These are phyloP conservation scores for Varanus salvator DNA, from an alignment of 2,113 vertebrate species.

Conservation along the genomic window DNA sequence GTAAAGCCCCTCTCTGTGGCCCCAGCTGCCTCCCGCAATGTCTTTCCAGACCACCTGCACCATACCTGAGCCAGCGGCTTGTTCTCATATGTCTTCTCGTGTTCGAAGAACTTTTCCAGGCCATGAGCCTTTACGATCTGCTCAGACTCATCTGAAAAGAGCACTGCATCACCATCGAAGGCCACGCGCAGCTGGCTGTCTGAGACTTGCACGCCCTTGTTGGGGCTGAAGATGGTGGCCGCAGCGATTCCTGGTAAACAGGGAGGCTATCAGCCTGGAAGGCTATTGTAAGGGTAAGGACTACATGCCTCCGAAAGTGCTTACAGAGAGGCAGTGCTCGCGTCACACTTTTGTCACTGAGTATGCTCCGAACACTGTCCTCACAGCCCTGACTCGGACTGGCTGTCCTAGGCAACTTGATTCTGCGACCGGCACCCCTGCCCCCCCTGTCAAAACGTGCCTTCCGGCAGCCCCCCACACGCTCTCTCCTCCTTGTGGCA, in stretches of 20 bases:
- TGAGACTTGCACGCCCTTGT: constrained; percentile 82
- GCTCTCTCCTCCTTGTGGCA: not conserved
- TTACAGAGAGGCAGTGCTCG: not conserved
- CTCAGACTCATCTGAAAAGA: constrained; percentile 96
- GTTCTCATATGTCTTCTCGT: constrained; percentile 91
- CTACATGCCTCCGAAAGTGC: not conserved
- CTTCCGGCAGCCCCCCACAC: not conserved
- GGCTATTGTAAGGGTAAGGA: too few species aligned
- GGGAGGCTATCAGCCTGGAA: not conserved
- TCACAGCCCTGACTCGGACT: not conserved
- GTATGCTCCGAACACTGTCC: not conserved
- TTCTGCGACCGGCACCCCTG: not conserved
- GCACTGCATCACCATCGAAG: constrained; percentile 93
- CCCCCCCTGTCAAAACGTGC: too few species aligned
- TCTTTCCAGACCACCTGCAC: not conserved
- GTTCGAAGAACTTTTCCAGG: constrained; percentile 94
- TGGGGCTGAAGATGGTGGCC: constrained; percentile 93
- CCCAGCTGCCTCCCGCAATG: not conserved
- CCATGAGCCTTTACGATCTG: constrained; percentile 93
- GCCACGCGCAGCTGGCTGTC: constrained; percentile 93
- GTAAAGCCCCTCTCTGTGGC: not conserved
- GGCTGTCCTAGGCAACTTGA: not conserved
- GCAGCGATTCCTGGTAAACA: constrained; percentile 88
- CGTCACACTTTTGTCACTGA: not conserved
- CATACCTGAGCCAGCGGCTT: constrained; percentile 92